Evolutionary conservation across 2,113 vertebrate genomes (phyloP), one percentile per base, ranked within the genome.

Genomic region (Ceuthmochares aereus): DNA sequence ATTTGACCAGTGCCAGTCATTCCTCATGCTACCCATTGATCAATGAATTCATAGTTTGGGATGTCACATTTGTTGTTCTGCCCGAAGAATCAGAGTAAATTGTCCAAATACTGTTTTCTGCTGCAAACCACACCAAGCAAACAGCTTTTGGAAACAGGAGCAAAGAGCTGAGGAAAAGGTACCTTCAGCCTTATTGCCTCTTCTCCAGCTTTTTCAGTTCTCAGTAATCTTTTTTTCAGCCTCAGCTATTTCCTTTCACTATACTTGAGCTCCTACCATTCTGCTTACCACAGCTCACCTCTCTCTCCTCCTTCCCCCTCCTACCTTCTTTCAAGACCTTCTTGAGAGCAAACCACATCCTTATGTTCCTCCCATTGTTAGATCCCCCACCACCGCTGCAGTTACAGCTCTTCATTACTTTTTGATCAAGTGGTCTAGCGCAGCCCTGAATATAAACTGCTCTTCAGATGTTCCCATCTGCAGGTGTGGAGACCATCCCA

Each of bases 311-410:
- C 84, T 91, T 82, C 66, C 73, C 95, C 89, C 92, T 92, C 88
- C 85, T 56, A 84, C 52, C 43, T 87, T 78, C 92, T 95, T 94
- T 96, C 82, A 94, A 90, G 78, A 82, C 56, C 56, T 94, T 91
- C 81, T 92, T 18, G 18, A 92, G 62, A 81, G 77, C 69, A 97
- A 97, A 96, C 96, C 96, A 96, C 96, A 95, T 97, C 96, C 96
- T 96, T 84, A 76, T 0, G 14, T 82, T 96, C 77, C 32, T 88
- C 69, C 92, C 84, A 45, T 86, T 94, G 88, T 90, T 72, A 89
- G n/a, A 81, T 42, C 30, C 62, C 78, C 54, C 64, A 62, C 43
- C 64, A n/a, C 40, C 56, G 56, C 69, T 89, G 43, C 81, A 94
- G 56, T 76, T 84, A 89, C 2, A 3, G 58, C 62, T 95, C 81